A percentile compares a stretch with the other conserved stretches of the same genome.
These are phyloP conservation scores for Upupa epops DNA, from an alignment of 2,113 vertebrate species.

Conservation along the genomic window DNA sequence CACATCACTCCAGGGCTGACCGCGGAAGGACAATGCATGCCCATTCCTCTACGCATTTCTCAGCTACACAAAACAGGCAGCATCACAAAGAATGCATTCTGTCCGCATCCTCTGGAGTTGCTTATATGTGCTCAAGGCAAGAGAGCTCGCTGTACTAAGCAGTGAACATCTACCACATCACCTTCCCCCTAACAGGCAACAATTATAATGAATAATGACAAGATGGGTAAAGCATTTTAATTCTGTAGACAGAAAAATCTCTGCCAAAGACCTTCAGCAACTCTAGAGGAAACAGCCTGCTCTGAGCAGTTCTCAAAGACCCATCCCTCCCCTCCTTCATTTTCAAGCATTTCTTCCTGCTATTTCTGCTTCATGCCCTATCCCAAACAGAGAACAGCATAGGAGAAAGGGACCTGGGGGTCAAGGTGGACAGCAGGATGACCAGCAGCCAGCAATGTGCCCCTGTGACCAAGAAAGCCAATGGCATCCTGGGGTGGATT, in stretches of 20 bases:
- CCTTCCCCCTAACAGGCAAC: not conserved
- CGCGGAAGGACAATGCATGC: not conserved
- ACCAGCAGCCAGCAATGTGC: too few relatives aligned
- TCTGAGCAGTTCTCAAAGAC: not conserved
- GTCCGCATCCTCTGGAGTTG: not conserved
- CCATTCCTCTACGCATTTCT: too few relatives aligned
- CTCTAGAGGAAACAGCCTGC: not conserved
- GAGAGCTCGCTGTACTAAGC: not conserved
- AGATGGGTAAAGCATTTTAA: not conserved
- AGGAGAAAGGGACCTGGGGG: too few relatives aligned
- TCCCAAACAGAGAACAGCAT: not conserved
- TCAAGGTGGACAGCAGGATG: too few relatives aligned
- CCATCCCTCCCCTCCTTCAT: not conserved
- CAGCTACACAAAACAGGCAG: not conserved
- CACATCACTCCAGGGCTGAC: not conserved
- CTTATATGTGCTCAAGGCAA: not conserved
- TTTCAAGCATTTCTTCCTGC: not conserved
- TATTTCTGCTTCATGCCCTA: not conserved
- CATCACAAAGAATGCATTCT: not conserved
- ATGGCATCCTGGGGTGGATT: too few relatives aligned
- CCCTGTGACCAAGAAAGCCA: too few relatives aligned
- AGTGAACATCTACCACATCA: not conserved
- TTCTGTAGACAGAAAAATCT: constrained; percentile 5
- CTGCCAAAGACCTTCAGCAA: not conserved
- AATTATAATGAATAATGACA: constrained; percentile 28